These are phyloP conservation scores for Batillaria attramentaria DNA, from an alignment of 1,140 invertebrate species.

Conservation along the genomic window DNA sequence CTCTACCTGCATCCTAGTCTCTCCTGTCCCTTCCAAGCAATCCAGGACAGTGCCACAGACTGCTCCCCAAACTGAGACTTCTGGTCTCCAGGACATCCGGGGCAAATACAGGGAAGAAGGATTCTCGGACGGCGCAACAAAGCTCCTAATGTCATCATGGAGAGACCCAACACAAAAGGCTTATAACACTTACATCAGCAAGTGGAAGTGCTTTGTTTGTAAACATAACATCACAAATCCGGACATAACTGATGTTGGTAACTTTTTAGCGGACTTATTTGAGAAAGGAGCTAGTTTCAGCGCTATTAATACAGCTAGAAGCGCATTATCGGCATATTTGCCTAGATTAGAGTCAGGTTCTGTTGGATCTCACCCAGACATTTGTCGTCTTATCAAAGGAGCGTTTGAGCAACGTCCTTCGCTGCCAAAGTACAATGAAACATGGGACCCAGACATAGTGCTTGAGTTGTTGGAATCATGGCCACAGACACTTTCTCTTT, in stretches of 20 bases:
- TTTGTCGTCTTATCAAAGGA: constrained; percentile 32
- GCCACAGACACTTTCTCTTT: not conserved
- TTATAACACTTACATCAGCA: constrained; percentile 36
- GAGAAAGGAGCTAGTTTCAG: constrained; percentile 17
- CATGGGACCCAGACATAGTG: constrained; percentile 36
- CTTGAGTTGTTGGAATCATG: constrained; percentile 25
- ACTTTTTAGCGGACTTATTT: constrained; percentile 36
- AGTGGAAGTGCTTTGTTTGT: constrained; percentile 38
- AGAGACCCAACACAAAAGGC: constrained; percentile 32
- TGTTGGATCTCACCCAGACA: constrained; percentile 24
- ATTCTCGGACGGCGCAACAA: constrained; percentile 26
- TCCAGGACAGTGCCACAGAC: constrained; percentile 27
- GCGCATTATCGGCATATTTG: constrained; percentile 26
- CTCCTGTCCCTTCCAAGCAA: constrained; percentile 7
- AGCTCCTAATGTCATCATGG: constrained; percentile 40
- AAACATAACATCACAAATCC: constrained; percentile 29
- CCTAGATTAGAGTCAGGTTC: constrained; percentile 2
- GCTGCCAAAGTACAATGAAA: constrained; percentile 30
- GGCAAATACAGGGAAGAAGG: constrained; percentile 22
- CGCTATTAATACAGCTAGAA: constrained; percentile 38
- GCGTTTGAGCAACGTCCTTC: constrained; percentile 37
- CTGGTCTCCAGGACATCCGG: constrained; percentile 41
- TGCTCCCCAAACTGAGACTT: constrained; percentile 28
- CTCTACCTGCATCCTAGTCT: not conserved
- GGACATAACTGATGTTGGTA: constrained; percentile 24